Base-by-base conservation (phyloP, 2,888 invertebrate species). In the Rhagophthalmus giganteus region DNA sequence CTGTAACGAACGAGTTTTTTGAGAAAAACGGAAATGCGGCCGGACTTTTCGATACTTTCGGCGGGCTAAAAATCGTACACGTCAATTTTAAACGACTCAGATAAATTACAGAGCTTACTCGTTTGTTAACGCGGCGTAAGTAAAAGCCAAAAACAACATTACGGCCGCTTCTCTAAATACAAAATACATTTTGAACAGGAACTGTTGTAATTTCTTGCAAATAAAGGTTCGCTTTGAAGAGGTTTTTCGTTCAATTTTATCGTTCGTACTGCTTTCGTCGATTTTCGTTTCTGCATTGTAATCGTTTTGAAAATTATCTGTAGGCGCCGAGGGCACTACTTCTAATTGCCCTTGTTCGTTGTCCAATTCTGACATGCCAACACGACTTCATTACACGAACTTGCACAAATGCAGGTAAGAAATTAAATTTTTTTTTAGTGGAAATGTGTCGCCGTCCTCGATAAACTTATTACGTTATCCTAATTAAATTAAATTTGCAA, bases 21-120 rank as follows among this genome's bases (percentile, higher is more conserved):
- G 81, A 78, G 66, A 92, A 91, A 72, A 93, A 91, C 50, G 84
- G 85, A 58, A 80, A 79, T 10, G 92, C 82, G 1, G 77, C 65
- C 5, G 83, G 82, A 27, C 79, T 78, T 63, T 79, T 80, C 8
- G 80, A 78, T 33, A 82, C 71, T 71, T 79, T 83, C 10, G 82
- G 79, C 16, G 81, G 76, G 35, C 83, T 83, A 59, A 30, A 76
- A 75, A 53, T 35, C n/a, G n/a, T n/a, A n/a, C n/a, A n/a, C n/a
- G n/a, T n/a, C n/a, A n/a, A n/a, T n/a, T n/a, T n/a, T n/a, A n/a
- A n/a, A n/a, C n/a, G n/a, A n/a, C n/a, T n/a, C n/a, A n/a, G n/a
- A n/a, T n/a, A n/a, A n/a, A n/a, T n/a, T n/a, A n/a, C n/a, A n/a
- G 49, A 55, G 78, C 83, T 80, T 79, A 88, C 88, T 84, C 79